A percentile compares a stretch with the other conserved stretches of the same genome.
Evolutionary conservation across 2,113 vertebrate genomes (phyloP).

Genomic region (Macquaria ambigua): DNA sequence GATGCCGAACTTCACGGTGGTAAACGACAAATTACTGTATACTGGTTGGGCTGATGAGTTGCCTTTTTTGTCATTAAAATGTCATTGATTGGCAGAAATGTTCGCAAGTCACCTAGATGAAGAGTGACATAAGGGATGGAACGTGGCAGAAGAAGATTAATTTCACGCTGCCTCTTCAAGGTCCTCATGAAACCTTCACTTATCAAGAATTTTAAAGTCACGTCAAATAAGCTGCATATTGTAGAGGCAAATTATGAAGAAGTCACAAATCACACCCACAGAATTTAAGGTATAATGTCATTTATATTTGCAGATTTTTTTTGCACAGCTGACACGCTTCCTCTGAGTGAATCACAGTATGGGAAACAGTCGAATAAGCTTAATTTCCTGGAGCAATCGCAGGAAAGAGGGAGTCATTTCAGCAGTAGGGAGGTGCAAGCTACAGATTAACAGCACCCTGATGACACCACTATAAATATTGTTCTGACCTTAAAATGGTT

Average conservation of each 20-base stretch:
- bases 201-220: constrained; percentile 27
- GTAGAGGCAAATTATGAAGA: constrained; percentile 20
- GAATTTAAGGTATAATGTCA: constrained; percentile 33
- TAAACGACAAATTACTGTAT: constrained; percentile 64
- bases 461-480: constrained; percentile 31
- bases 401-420: constrained; percentile 21
- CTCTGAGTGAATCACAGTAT: constrained; percentile 25
- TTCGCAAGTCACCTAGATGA: constrained; percentile 56
- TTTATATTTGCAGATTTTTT: constrained; percentile 14
- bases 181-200: constrained; percentile 21
- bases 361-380: constrained; percentile 23
- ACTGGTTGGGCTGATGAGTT: constrained; percentile 58
- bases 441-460: constrained; percentile 38
- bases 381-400: constrained; percentile 27
- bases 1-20: constrained; percentile 66
- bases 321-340: constrained; percentile 15
- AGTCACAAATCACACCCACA: constrained; percentile 14
- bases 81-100: constrained; percentile 67
- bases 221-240: neutral
- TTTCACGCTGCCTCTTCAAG: constrained; percentile 59
- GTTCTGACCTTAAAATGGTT: constrained; percentile 4
- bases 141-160: constrained; percentile 49
- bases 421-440: constrained; percentile 2
- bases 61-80: constrained; percentile 73
- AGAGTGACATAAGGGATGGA: constrained; percentile 65